Conservation (phyloP, 2,113 vertebrate genomes). For the Macrotus californicus region DNA sequence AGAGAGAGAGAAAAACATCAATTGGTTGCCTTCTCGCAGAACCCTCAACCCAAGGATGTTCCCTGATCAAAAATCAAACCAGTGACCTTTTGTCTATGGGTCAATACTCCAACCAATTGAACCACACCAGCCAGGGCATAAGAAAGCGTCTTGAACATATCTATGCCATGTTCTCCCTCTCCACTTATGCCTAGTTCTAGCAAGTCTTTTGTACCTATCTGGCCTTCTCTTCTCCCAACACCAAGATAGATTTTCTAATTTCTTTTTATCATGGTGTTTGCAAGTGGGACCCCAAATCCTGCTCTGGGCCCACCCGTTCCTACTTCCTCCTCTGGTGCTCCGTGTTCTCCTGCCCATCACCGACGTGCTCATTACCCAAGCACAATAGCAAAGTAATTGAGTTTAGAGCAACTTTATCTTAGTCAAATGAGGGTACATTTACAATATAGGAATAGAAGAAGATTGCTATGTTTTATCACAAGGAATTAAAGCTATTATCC, state of each 20-base stretch:
- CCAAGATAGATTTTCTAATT: background rate
- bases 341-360: background rate
- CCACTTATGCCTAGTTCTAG: background rate
- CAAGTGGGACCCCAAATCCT: background rate
- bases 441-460: background rate
- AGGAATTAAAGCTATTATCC: constrained; percentile 42
- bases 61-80: too few species aligned
- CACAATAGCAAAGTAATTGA: background rate
- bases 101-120: too few species aligned
- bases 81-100: too few species aligned
- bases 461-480: constrained; percentile 25
- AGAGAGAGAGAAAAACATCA: too few species aligned
- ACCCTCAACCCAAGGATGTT: too few species aligned
- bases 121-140: too few species aligned
- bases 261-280: background rate
- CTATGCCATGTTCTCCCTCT: background rate
- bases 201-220: background rate
- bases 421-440: background rate
- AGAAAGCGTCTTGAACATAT: background rate
- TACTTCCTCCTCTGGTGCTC: background rate
- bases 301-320: background rate
- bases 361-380: background rate
- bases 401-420: constrained; percentile 10
- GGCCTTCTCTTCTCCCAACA: background rate
- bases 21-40: too few species aligned